Percentiles rank a stretch among this genome's conserved stretches.
phyloP scores from a whole-genome alignment of 2,113 vertebrate genomes.

The Glaucidium brasilianum region DNA sequence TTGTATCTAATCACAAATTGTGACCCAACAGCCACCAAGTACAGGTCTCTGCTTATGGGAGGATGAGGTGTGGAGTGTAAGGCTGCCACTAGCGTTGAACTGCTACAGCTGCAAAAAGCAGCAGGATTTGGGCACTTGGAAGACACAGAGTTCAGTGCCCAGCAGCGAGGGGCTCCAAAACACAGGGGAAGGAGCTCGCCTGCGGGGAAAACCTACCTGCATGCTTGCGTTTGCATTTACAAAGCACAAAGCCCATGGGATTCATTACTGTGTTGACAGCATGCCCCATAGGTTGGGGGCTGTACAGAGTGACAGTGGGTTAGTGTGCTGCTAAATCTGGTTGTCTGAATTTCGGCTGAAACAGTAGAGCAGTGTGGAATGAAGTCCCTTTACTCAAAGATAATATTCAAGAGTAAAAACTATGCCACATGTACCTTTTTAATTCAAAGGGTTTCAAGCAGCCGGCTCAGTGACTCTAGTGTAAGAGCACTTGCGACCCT shows the following conservation, averaged over 20 bases:
- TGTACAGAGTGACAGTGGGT: background rate
- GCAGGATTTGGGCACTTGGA: background rate
- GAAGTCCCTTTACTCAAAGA: background rate
- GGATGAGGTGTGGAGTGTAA: background rate
- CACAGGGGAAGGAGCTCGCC: fast-evolving
- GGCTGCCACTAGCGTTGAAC: background rate
- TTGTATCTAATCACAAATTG: background rate
- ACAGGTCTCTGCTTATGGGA: background rate
- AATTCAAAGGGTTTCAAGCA: background rate
- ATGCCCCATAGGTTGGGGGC: background rate
- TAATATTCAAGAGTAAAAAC: background rate
- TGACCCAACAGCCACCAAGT: background rate
- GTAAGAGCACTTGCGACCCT: fast-evolving
- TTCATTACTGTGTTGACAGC: background rate
- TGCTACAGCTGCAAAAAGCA: background rate
- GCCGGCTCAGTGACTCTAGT: background rate
- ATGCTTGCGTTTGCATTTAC: background rate
- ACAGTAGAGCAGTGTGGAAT: fast-evolving
- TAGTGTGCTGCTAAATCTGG: background rate
- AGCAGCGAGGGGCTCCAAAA: background rate
- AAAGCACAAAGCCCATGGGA: background rate
- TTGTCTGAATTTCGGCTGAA: background rate
- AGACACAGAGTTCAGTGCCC: background rate
- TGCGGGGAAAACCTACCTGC: background rate
- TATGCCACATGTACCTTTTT: background rate